Conservation (phyloP, 2,888 invertebrate species). For the Macrosoma leucophasiata region DNA sequence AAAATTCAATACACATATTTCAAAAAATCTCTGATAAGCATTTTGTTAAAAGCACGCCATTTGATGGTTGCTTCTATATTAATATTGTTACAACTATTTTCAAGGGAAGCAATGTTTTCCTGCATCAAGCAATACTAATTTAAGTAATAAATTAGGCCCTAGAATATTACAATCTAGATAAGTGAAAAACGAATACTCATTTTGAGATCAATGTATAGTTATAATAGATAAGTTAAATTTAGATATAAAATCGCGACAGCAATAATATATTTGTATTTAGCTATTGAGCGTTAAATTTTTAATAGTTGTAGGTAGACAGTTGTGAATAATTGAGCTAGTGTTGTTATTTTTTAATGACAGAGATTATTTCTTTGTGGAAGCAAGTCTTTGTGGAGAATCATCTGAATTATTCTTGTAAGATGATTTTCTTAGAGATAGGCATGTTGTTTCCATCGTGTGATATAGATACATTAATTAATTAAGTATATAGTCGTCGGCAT, state of each 20-base stretch:
- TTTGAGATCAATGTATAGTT: slow-evolving; percentile 67
- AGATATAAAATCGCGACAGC: slow-evolving; percentile 66
- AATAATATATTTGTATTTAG: slow-evolving; percentile 76
- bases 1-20: too few relatives aligned
- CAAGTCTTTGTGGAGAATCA: slow-evolving; percentile 30
- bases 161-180: slow-evolving; percentile 54
- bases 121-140: slow-evolving; percentile 72
- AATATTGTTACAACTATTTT: slow-evolving; percentile 56
- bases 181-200: slow-evolving; percentile 66
- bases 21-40: too few relatives aligned
- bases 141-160: slow-evolving; percentile 50
- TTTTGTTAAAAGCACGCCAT: slow-evolving; percentile 56
- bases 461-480: slow-evolving; percentile 68
- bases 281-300: slow-evolving; percentile 74
- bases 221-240: slow-evolving; percentile 48
- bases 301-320: slow-evolving; percentile 69
- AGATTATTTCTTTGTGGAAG: slow-evolving; percentile 52
- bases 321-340: slow-evolving; percentile 65
- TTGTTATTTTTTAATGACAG: slow-evolving; percentile 65
- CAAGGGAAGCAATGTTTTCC: slow-evolving; percentile 64
- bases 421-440: slow-evolving; percentile 20
- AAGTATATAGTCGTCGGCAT: slow-evolving; percentile 72
- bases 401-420: slow-evolving; percentile 19
- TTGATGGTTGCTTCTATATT: slow-evolving; percentile 56
- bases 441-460: slow-evolving; percentile 66